phyloP scores from a whole-genome alignment of 1,140 invertebrate genomes.

The Trissolcus basalis region DNA sequence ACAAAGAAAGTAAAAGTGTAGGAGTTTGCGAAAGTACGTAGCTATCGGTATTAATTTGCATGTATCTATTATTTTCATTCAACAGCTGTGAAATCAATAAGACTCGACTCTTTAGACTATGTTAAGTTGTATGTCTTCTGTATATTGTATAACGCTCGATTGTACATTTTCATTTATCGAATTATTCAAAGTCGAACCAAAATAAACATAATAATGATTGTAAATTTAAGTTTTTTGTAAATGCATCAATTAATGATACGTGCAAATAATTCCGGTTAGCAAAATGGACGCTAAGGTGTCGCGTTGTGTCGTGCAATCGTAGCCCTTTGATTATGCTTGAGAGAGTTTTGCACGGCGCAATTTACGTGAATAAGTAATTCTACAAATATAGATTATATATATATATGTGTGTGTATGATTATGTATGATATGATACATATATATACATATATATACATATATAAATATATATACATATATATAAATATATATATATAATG shows the following conservation, averaged over 20 bases:
- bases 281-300: conserved; percentile 38
- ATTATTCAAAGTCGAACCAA: conserved; percentile 4
- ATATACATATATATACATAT: conserved; percentile 68
- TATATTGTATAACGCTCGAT: conserved; percentile 30
- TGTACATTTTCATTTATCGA: conserved; percentile 36
- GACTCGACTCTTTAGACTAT: conserved; percentile 6
- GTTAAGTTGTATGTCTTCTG: conserved; percentile 31
- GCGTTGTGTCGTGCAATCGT: conserved; percentile 54
- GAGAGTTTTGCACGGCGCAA: conserved; percentile 37
- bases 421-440: no score
- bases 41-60: conserved; percentile 15
- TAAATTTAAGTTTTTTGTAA: conserved; percentile 33
- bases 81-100: conserved; percentile 16
- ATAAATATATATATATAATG: conserved; percentile 52
- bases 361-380: conserved; percentile 65
- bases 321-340: conserved; percentile 36
- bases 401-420: no score
- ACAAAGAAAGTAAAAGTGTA: conserved; percentile 29
- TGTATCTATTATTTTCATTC: conserved; percentile 1
- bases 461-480: conserved; percentile 63
- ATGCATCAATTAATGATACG: background rate
- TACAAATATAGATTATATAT: conserved; percentile 73
- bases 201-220: conserved; percentile 6
- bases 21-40: conserved; percentile 10
- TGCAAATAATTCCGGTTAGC: conserved; percentile 5